Percentiles rank a stretch among this genome's conserved stretches.
Evolutionary conservation across 2,888 invertebrate species (phyloP).

Genomic region (Cryptocephalus moraei): DNA sequence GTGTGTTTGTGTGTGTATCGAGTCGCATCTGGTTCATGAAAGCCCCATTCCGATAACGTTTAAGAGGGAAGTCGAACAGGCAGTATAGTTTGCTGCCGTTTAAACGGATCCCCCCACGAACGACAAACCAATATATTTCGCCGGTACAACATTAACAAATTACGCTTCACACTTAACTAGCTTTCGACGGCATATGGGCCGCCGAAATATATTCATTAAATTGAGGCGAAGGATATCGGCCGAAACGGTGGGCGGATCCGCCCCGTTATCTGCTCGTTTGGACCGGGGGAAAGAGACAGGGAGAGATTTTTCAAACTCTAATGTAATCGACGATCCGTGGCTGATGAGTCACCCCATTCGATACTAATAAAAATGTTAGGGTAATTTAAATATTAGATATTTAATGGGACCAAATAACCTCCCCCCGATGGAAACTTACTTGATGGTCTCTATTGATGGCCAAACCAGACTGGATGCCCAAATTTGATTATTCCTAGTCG

Average conservation of each 20-base stretch:
- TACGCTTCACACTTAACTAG: conserved; percentile 30
- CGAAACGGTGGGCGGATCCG: conserved; percentile 30
- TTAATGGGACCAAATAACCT: too few species aligned
- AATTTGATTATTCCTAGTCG: too few species aligned
- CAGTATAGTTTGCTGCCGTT: conserved; percentile 5
- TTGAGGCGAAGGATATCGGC: conserved; percentile 19
- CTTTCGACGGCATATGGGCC: conserved; percentile 33
- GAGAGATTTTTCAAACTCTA: too few species aligned
- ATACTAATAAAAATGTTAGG: too few species aligned
- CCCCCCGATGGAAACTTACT: too few species aligned
- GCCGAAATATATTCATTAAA: conserved; percentile 36
- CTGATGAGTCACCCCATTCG: too few species aligned
- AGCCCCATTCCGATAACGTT: background rate
- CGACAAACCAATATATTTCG: conserved; percentile 33
- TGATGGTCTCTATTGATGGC: too few species aligned
- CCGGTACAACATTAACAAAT: conserved; percentile 34
- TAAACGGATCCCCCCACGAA: conserved; percentile 33
- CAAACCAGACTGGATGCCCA: too few species aligned
- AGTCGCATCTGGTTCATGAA: background rate
- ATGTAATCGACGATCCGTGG: too few species aligned
- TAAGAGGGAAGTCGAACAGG: background rate
- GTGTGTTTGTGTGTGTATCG: background rate
- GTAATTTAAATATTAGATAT: too few species aligned
- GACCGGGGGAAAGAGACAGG: too few species aligned
- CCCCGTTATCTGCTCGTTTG: background rate